Evolutionary conservation across 2,113 vertebrate species (phyloP), one percentile per base, ranked within the genome.

Genomic region (Arvicanthis niloticus): DNA sequence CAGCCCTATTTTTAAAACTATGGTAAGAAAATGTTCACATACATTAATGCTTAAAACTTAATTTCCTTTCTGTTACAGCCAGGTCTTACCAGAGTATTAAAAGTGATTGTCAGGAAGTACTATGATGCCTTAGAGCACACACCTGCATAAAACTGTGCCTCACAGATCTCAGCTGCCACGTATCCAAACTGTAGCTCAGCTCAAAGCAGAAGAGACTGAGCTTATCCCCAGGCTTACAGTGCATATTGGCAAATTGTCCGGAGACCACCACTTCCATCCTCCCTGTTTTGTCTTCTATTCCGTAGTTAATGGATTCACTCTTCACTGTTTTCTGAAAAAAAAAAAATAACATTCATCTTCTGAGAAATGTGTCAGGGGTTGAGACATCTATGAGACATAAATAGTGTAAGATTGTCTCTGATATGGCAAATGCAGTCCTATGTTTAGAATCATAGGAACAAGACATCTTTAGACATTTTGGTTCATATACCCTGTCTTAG

Each of bases 101-200:
- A 37, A 7, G n/a, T n/a, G 42, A 24, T 21, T 3, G 15, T 51
- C 73, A 82, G 40, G 42, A 90, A 88, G 40, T 90, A 45, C 3
- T 0, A 19, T 58, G 13, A 29, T 68, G 31, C 26, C 26, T 10
- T 26, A 22, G 34, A 48, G 68, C 31, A 87, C 96, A 24, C 22
- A 97, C 96, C 95, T 96, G 84, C 34, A 97, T 58, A 45, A 58
- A 73, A 56, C 97, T 97, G 19, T 97, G 95, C 31, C 16, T 67
- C 42, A 53, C 86, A 24, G 93, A 94, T 85, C 70, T 94, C 62
- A 97, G 81, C 13, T 94, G 91, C 40, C 37, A 34, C 0, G 0
- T 13, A 1, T 8, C 24, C 7, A 4, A 0, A n/a, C 19, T 37
- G 1, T 1, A 4, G 48, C 37, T 77, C 77, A 97, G 0, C 45